Evolutionary conservation across 2,888 invertebrate species (phyloP).

Genomic region (Tachystola acroxantha): DNA sequence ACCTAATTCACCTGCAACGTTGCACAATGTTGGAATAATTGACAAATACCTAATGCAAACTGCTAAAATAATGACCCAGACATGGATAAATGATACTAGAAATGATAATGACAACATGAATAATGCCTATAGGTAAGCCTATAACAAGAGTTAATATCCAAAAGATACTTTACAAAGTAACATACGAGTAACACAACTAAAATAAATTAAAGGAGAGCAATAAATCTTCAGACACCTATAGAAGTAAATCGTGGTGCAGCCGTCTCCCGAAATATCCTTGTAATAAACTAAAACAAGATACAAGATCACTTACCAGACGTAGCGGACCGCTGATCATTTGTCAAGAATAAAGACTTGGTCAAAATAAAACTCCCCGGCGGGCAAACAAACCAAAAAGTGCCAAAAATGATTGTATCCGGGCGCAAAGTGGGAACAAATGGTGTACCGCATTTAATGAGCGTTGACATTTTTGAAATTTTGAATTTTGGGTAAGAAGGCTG

Average conservation of each 20-base stretch:
- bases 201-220: slow-evolving; percentile 10
- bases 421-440: slow-evolving; percentile 12
- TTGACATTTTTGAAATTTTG: slow-evolving; percentile 8
- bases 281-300: slow-evolving; percentile 28
- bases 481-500: neutral
- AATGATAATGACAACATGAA: too few relatives aligned
- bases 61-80: too few relatives aligned
- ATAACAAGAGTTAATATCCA: too few relatives aligned
- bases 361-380: slow-evolving; percentile 10
- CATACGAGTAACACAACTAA: neutral
- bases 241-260: slow-evolving; percentile 29
- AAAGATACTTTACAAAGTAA: too few relatives aligned
- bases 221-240: slow-evolving; percentile 25
- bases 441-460: slow-evolving; percentile 13
- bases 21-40: too few relatives aligned
- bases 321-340: slow-evolving; percentile 27
- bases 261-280: slow-evolving; percentile 28
- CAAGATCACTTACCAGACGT: slow-evolving; percentile 21
- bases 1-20: too few relatives aligned
- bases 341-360: slow-evolving; percentile 23
- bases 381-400: slow-evolving; percentile 9
- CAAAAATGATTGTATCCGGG: slow-evolving; percentile 13
- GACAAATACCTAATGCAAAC: too few relatives aligned
- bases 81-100: too few relatives aligned
- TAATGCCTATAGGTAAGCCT: too few relatives aligned